Conservation (phyloP, 2,113 vertebrate genomes). For the Protomyctophum bolini region DNA sequence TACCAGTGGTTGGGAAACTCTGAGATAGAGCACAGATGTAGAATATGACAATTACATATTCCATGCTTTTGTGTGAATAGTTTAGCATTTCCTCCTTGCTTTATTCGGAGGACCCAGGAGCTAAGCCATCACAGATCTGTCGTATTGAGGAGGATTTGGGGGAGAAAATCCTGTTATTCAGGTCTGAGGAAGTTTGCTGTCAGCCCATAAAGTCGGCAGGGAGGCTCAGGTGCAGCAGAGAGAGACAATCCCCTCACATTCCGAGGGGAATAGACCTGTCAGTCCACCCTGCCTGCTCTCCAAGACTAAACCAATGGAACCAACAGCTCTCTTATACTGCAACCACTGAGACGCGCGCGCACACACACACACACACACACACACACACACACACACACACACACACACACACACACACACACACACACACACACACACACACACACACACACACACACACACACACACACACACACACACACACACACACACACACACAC, state of each 20-base stretch:
- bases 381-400: too few relatives aligned
- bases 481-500: too few relatives aligned
- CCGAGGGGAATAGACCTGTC: conserved; percentile 70
- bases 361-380: background rate
- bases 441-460: too few relatives aligned
- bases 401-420: too few relatives aligned
- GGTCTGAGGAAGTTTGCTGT: conserved; percentile 44
- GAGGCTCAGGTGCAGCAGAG: conserved; percentile 69
- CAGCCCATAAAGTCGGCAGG: conserved; percentile 30
- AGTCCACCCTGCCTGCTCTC: conserved; percentile 50
- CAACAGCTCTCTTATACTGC: conserved; percentile 36
- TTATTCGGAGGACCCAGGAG: background rate
- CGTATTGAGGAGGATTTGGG: conserved; percentile 11
- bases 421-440: too few relatives aligned
- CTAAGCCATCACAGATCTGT: conserved; percentile 23
- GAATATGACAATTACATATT: too few relatives aligned
- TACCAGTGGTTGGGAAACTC: too few relatives aligned
- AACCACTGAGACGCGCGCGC: conserved; percentile 33
- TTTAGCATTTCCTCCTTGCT: too few relatives aligned
- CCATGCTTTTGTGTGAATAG: too few relatives aligned
- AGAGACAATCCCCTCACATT: conserved; percentile 64
- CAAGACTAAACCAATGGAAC: conserved; percentile 65
- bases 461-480: too few relatives aligned
- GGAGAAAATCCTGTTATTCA: conserved; percentile 49
- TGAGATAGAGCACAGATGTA: too few relatives aligned